Evolutionary conservation across 2,113 vertebrate genomes (phyloP).

Genomic region (Pao palembangensis): DNA sequence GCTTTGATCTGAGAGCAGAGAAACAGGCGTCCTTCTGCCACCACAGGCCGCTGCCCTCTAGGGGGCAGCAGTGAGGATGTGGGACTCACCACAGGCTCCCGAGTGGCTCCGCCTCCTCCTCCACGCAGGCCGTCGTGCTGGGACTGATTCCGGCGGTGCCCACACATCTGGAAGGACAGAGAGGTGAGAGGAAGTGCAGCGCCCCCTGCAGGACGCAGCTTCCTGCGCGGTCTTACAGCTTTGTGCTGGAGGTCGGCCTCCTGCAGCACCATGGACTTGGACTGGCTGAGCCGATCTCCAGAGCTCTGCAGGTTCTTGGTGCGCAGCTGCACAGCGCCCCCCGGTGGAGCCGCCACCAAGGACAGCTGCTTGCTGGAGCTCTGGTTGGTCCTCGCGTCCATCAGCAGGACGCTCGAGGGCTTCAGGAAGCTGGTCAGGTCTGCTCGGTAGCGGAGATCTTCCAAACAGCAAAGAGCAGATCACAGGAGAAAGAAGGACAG

Average conservation of each 20-base stretch:
- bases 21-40: neutral
- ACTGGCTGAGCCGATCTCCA: constrained; percentile 71
- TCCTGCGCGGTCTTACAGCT: constrained; percentile 42
- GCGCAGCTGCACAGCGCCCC: constrained; percentile 56
- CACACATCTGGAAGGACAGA: constrained; percentile 73
- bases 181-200: neutral
- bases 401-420: too few relatives aligned
- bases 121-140: constrained; percentile 78
- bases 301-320: constrained; percentile 47
- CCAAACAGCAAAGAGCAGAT: too few relatives aligned
- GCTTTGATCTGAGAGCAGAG: constrained; percentile 71
- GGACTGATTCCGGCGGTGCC: constrained; percentile 90
- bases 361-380: constrained; percentile 33
- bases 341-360: neutral
- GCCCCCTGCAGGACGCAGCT: neutral
- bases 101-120: constrained; percentile 59
- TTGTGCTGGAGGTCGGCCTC: constrained; percentile 58
- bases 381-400: constrained; percentile 10
- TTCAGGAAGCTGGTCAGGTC: too few relatives aligned
- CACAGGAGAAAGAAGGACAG: too few relatives aligned
- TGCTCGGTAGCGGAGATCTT: too few relatives aligned
- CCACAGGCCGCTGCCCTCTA: too few relatives aligned
- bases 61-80: neutral
- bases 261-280: constrained; percentile 73
- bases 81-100: constrained; percentile 59